Evolutionary conservation across 2,113 vertebrate genomes (phyloP), one percentile per base, ranked within the genome.

Genomic region (Miniopterus natalensis): DNA sequence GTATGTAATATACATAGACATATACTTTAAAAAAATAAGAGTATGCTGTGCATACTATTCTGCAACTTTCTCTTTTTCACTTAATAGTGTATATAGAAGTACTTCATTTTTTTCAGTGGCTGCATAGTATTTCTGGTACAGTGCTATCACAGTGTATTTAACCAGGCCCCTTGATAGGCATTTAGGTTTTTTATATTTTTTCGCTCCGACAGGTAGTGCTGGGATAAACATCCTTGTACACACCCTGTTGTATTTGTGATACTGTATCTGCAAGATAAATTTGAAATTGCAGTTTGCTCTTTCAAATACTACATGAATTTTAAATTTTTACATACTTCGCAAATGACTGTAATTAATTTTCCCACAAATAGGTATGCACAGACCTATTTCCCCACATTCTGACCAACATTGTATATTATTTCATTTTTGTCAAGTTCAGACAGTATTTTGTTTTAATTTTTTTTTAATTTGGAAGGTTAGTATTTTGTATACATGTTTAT

Each of bases 251-350:
- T 84, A n/a, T 89, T 75, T 90, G n/a, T 75, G 29, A 55, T 45
- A 31, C 21, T 80, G 0, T 63, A 23, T 86, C 51, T 81, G 18
- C 57, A 74, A 40, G 13, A 87, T 86, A 81, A 78, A 92, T 79
- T 94, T 92, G 84, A 94, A 88, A 55, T 70, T 78, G 4, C 14
- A 92, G 0, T 63, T 90, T 94, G 36, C 8, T 88, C 55, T 70
- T 84, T 94, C 51, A 71, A 71, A 29, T 77, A 27, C 1, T 77
- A 36, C 49, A 5, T 88, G 47, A 84, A 51, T 51, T n/a, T 88
- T 45, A 84, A 57, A 29, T 66, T 57, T 90, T 74, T 59, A 79
- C 42, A 18, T 79, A 20, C 6, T 95, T 96, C 84, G 21, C 23
- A 25, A 75, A 61, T 90, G 17, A 68, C n/a, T 90, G 0, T 88